A percentile compares a stretch with the other conserved stretches of the same genome.
phyloP scores from a whole-genome alignment of 2,888 invertebrate genomes.

The Branchipolynoe longqiensis region DNA sequence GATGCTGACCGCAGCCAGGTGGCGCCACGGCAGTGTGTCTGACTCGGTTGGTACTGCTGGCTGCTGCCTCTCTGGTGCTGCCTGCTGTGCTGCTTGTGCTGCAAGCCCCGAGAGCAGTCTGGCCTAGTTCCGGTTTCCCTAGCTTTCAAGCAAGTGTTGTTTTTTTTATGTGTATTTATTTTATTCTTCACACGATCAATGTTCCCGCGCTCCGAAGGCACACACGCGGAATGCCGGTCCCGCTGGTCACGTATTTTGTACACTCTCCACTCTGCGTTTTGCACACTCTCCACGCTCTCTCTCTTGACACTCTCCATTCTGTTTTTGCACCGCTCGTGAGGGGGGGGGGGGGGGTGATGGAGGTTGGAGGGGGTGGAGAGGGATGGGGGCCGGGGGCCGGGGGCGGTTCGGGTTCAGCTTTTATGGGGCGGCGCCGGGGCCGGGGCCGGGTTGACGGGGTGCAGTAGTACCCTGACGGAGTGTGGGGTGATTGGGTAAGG shows the following conservation, averaged over 20 bases:
- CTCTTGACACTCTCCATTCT: too few relatives aligned
- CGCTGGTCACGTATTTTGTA: neutral
- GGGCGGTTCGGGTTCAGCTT: neutral
- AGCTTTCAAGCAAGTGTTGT: too few relatives aligned
- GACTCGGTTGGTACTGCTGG: neutral
- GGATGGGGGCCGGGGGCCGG: neutral
- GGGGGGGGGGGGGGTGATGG: too few relatives aligned
- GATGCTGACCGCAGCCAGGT: neutral
- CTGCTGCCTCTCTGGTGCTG: constrained; percentile 1
- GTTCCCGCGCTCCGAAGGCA: neutral
- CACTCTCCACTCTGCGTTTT: neutral
- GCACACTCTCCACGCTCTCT: too few relatives aligned
- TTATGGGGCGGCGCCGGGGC: neutral
- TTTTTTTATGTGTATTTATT: neutral
- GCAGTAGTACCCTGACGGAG: neutral
- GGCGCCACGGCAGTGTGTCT: neutral
- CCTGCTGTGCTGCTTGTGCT: neutral
- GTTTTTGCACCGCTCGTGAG: too few relatives aligned
- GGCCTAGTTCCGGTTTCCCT: constrained; percentile 5
- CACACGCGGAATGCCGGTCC: too few relatives aligned
- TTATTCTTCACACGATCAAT: neutral
- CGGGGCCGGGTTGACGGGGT: neutral
- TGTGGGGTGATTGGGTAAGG: neutral
- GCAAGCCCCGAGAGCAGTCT: too few relatives aligned
- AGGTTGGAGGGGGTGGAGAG: too few relatives aligned